Conservation (phyloP, 1,140 invertebrate species). For the Vollenhovia emeryi region DNA sequence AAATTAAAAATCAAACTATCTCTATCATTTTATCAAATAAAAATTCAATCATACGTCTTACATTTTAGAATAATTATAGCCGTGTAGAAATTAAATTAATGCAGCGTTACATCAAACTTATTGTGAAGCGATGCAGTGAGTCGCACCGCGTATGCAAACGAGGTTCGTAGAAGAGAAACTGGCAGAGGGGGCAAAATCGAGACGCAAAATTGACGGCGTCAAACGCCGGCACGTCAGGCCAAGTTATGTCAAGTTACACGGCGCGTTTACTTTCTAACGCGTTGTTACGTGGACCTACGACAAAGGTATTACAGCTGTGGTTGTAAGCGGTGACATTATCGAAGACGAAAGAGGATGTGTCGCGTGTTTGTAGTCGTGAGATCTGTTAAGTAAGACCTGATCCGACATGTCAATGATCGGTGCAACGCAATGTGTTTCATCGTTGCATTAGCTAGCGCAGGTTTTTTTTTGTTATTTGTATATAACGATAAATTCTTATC, state of each 20-base stretch:
- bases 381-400: conserved; percentile 22
- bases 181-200: not conserved
- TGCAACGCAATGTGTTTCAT: not conserved
- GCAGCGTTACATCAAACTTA: not conserved
- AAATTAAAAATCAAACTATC: not conserved
- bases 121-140: not conserved
- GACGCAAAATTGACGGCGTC: conserved; percentile 1
- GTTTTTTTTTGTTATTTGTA: conserved; percentile 11
- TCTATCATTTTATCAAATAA: not conserved
- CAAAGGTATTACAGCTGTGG: conserved; percentile 30
- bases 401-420: not conserved
- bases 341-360: not conserved
- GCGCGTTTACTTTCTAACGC: conserved; percentile 59
- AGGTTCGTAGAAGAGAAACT: not conserved
- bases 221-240: not conserved
- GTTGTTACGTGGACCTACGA: conserved; percentile 48
- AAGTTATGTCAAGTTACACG: conserved; percentile 54
- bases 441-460: not conserved
- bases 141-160: not conserved
- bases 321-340: conserved; percentile 14
- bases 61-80: not conserved
- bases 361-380: not conserved
- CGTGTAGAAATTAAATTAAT: not conserved
- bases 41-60: not conserved
- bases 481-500: not conserved